phyloP scores from a whole-genome alignment of 2,113 vertebrate species.

The Rhombomys opimus region DNA sequence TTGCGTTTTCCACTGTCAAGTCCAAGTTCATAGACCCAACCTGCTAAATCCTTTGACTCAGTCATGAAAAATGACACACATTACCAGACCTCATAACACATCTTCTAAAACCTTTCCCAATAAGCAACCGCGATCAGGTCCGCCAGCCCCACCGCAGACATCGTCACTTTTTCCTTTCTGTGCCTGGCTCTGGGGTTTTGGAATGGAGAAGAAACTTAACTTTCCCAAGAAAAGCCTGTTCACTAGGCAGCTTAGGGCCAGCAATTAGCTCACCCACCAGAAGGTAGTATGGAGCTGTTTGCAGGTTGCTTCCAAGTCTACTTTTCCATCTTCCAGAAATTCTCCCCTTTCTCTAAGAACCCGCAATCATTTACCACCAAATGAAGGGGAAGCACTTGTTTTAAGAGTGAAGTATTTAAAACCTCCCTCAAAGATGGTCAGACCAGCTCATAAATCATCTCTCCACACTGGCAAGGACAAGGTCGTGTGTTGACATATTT shows the following conservation, averaged over 20 bases:
- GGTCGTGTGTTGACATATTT: slow-evolving; percentile 81
- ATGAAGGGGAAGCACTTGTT: slow-evolving; percentile 63
- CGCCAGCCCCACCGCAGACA: slow-evolving; percentile 64
- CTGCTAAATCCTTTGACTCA: slow-evolving; percentile 83
- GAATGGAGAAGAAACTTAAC: slow-evolving; percentile 80
- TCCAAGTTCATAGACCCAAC: slow-evolving; percentile 70
- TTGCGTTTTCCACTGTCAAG: slow-evolving; percentile 71
- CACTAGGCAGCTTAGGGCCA: slow-evolving; percentile 84
- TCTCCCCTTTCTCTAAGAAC: slow-evolving; percentile 64
- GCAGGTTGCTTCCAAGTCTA: slow-evolving; percentile 60
- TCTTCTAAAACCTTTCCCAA: slow-evolving; percentile 82
- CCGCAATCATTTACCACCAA: slow-evolving; percentile 45
- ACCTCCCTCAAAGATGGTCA: slow-evolving; percentile 72
- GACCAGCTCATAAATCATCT: slow-evolving; percentile 79
- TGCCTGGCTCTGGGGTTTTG: slow-evolving; percentile 81
- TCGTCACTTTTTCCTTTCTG: slow-evolving; percentile 84
- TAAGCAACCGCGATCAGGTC: slow-evolving; percentile 65
- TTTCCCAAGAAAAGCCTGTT: slow-evolving; percentile 81
- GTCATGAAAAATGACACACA: slow-evolving; percentile 77
- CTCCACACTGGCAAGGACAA: slow-evolving; percentile 70
- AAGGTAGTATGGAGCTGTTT: slow-evolving; percentile 59
- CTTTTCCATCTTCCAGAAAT: neutral
- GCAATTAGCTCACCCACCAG: slow-evolving; percentile 80
- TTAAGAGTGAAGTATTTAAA: slow-evolving; percentile 71
- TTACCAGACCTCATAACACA: slow-evolving; percentile 76